phyloP scores from a whole-genome alignment of 1,140 invertebrate genomes.

The Drosophila mauritiana region DNA sequence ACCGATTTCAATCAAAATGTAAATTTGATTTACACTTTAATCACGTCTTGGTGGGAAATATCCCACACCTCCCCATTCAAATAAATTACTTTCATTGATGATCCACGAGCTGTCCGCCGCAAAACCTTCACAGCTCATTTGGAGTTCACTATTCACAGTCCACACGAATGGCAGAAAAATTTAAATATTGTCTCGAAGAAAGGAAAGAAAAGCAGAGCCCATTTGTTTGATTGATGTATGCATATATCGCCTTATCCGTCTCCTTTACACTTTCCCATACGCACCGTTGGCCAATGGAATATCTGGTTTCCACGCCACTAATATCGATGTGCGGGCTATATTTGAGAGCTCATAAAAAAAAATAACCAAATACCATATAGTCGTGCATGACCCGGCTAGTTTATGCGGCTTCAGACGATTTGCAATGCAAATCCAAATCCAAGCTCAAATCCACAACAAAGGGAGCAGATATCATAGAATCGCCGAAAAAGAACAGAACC shows the following conservation, averaged over 20 bases:
- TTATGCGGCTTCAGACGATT: constrained; percentile 26
- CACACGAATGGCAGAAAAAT: constrained; percentile 15
- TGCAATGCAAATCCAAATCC: constrained; percentile 57
- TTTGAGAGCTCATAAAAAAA: constrained; percentile 62
- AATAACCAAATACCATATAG: constrained; percentile 36
- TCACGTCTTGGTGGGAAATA: background rate
- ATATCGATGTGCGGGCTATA: constrained; percentile 43
- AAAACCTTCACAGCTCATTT: constrained; percentile 13
- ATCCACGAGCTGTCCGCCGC: constrained; percentile 12
- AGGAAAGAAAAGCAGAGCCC: constrained; percentile 32
- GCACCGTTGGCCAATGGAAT: constrained; percentile 22
- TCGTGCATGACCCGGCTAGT: constrained; percentile 25
- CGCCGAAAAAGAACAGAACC: constrained; percentile 14
- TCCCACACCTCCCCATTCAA: background rate
- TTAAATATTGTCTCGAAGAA: constrained; percentile 30
- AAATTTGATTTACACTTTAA: background rate
- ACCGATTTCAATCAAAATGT: background rate
- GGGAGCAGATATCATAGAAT: constrained; percentile 20
- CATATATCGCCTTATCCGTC: constrained; percentile 52
- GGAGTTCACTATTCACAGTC: constrained; percentile 23
- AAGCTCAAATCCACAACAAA: constrained; percentile 29
- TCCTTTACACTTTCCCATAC: constrained; percentile 60
- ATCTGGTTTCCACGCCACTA: constrained; percentile 57
- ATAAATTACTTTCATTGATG: constrained; percentile 32
- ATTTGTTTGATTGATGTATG: constrained; percentile 60